phyloP scores from a whole-genome alignment of 2,888 invertebrate species.

The Orthosia cruda region DNA sequence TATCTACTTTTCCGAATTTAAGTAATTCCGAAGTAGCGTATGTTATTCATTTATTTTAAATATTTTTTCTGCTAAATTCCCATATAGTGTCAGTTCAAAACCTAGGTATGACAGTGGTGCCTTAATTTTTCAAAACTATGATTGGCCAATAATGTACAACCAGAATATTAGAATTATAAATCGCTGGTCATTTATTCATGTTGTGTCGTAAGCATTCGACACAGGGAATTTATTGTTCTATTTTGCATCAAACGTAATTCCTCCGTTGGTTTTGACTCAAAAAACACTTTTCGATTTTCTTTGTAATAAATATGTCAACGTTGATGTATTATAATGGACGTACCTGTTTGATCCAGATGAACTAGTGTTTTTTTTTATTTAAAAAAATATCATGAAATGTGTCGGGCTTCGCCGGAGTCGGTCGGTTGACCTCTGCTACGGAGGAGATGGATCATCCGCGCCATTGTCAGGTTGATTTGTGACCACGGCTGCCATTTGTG shows the following conservation, averaged over 20 bases:
- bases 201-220: conserved; percentile 68
- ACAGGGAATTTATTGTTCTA: conserved; percentile 70
- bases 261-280: conserved; percentile 54
- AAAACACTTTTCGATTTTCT: conserved; percentile 55
- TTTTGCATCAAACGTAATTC: conserved; percentile 69
- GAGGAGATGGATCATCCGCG: conserved; percentile 82
- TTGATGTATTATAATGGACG: conserved; percentile 71
- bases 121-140: neutral
- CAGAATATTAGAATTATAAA: neutral
- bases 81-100: too few relatives aligned
- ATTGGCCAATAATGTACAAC: conserved; percentile 7
- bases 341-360: conserved; percentile 72
- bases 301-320: conserved; percentile 66
- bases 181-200: conserved; percentile 51
- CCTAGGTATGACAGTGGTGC: neutral
- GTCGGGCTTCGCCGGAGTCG: conserved; percentile 63
- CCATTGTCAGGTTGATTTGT: conserved; percentile 82
- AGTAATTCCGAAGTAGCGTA: neutral
- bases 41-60: neutral
- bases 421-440: conserved; percentile 80
- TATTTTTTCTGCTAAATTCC: neutral
- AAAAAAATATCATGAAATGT: conserved; percentile 66
- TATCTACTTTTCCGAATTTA: neutral
- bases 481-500: conserved; percentile 76
- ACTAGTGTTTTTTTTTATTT: conserved; percentile 69